A percentile compares a stretch with the other conserved stretches of the same genome.
Conservation (phyloP, 1,140 invertebrate genomes). For the Acromyrmex charruanus region DNA sequence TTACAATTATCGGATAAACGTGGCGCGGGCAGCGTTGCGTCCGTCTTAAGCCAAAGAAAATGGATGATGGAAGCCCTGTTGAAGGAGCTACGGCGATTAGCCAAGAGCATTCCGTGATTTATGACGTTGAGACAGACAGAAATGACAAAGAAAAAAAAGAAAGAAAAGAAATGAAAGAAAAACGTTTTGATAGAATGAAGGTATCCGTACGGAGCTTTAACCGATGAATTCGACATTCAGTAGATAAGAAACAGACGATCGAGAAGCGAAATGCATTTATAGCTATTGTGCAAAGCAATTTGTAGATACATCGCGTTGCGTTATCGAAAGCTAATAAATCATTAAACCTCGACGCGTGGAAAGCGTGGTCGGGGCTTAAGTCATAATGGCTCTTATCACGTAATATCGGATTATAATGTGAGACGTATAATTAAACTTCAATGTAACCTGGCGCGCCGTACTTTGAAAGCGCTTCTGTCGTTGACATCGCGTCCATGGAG, state of each 20-base stretch:
- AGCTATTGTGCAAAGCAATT: conserved; percentile 27
- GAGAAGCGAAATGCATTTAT: neutral
- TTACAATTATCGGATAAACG: conserved; percentile 63
- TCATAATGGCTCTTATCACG: conserved; percentile 47
- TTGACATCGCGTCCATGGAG: conserved; percentile 65
- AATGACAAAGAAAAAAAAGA: neutral
- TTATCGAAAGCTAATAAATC: conserved; percentile 57
- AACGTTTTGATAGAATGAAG: conserved; percentile 21
- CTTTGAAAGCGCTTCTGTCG: conserved; percentile 61
- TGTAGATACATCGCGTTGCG: conserved; percentile 10
- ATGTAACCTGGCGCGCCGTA: conserved; percentile 50
- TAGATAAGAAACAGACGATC: neutral
- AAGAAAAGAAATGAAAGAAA: neutral
- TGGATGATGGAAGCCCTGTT: conserved; percentile 39
- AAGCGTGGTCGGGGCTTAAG: conserved; percentile 17
- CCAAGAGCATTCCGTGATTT: conserved; percentile 61
- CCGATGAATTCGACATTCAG: conserved; percentile 25
- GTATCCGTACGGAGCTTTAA: neutral
- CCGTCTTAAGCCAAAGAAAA: conserved; percentile 61
- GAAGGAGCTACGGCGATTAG: conserved; percentile 52
- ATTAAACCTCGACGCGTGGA: neutral
- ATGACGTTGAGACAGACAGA: conserved; percentile 23
- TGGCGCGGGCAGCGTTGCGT: conserved; percentile 58
- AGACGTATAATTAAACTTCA: conserved; percentile 64
- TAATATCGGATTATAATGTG: conserved; percentile 52